These are phyloP conservation scores for Choreutis nemorana DNA, from an alignment of 2,888 invertebrate genomes.

Conservation along the genomic window DNA sequence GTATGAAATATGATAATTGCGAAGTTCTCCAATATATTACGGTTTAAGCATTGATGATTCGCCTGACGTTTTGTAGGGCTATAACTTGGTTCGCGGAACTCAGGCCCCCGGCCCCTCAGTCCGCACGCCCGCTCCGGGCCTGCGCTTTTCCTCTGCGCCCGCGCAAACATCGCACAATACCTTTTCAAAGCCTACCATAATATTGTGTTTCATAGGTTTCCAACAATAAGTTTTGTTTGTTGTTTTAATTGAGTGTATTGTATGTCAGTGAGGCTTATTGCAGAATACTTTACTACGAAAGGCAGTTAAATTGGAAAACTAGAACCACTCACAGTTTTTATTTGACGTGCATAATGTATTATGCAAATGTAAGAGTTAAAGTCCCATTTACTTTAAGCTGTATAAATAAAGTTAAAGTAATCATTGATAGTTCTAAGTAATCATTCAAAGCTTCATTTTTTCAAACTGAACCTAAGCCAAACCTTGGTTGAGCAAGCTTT, in stretches of 20 bases:
- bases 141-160: conserved; percentile 11
- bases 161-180: conserved; percentile 16
- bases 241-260: conserved; percentile 26
- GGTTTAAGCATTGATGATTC: conserved; percentile 64
- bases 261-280: conserved; percentile 16
- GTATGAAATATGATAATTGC: conserved; percentile 67
- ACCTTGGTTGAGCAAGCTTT: too few relatives aligned
- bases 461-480: too few relatives aligned
- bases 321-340: too few relatives aligned
- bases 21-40: conserved; percentile 66
- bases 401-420: too few relatives aligned
- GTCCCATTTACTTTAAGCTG: too few relatives aligned
- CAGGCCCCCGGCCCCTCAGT: conserved; percentile 2
- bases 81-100: conserved; percentile 55
- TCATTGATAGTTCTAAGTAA: too few relatives aligned
- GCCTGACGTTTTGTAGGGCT: conserved; percentile 58
- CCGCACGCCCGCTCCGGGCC: too few relatives aligned
- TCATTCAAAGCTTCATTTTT: too few relatives aligned
- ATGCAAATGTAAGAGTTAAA: too few relatives aligned
- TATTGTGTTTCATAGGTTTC: conserved; percentile 25
- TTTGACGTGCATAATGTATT: too few relatives aligned
- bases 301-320: too few relatives aligned
- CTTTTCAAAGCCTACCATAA: conserved; percentile 17
- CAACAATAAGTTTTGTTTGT: conserved; percentile 23
- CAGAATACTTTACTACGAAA: too few relatives aligned